Evolutionary conservation across 2,797 vertebrate species (phyloP).

Genomic region (Aeoliscus strigatus): DNA sequence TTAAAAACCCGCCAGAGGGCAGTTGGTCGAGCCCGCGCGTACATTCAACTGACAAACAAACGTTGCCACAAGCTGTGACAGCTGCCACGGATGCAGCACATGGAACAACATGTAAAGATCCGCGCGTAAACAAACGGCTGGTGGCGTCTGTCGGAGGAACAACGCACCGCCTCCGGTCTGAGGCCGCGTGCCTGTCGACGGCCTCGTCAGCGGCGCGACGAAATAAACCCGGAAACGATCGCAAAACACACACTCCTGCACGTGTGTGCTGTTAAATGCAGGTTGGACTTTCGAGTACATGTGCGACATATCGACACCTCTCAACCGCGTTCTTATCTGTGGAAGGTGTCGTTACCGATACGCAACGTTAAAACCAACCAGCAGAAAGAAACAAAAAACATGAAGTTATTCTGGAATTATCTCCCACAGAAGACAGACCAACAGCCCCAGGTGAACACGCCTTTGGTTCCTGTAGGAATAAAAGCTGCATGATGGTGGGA

Average conservation of each 20-base stretch:
- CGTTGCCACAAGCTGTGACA: slow-evolving; percentile 13
- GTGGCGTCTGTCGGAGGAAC: slow-evolving; percentile 11
- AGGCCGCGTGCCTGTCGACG: not conserved
- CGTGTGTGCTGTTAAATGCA: slow-evolving; percentile 15
- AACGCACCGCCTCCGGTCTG: slow-evolving; percentile 10
- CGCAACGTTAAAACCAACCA: too few relatives aligned
- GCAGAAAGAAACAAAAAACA: too few relatives aligned
- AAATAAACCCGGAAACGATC: slow-evolving; percentile 7
- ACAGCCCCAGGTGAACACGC: slow-evolving; percentile 7
- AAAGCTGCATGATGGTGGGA: slow-evolving; percentile 14
- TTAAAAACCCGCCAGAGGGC: too few relatives aligned
- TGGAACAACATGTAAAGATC: slow-evolving; percentile 23
- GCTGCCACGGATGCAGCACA: slow-evolving; percentile 24
- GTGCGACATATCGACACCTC: slow-evolving; percentile 10
- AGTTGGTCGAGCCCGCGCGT: too few relatives aligned
- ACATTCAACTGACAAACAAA: too few relatives aligned
- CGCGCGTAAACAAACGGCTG: slow-evolving; percentile 32
- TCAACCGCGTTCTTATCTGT: slow-evolving; percentile 22
- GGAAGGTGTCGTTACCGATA: too few relatives aligned
- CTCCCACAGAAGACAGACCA: slow-evolving; percentile 17
- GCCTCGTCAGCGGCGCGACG: too few relatives aligned
- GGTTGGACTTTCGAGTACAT: slow-evolving; percentile 2
- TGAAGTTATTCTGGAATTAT: slow-evolving; percentile 2
- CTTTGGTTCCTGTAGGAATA: slow-evolving; percentile 52
- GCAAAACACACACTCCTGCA: too few relatives aligned